phyloP scores from a whole-genome alignment of 2,888 invertebrate genomes.

The Lissocephala sabroskyi region DNA sequence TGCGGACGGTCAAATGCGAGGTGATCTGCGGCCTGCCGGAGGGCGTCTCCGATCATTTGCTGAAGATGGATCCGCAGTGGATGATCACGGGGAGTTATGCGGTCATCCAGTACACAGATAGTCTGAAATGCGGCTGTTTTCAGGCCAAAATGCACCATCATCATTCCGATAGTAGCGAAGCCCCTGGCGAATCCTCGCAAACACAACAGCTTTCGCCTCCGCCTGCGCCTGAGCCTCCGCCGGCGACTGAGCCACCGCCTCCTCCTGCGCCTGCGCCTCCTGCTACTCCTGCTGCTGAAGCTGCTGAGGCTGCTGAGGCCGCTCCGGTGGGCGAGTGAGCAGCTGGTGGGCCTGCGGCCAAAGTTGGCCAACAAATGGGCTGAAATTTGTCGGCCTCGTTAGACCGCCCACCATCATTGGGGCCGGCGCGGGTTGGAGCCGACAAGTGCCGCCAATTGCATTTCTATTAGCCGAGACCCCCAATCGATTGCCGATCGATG shows the following conservation, averaged over 20 bases:
- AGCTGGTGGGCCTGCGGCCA: not conserved
- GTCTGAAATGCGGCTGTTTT: slow-evolving; percentile 39
- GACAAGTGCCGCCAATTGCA: slow-evolving; percentile 37
- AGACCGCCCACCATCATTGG: slow-evolving; percentile 17
- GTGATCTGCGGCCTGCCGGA: slow-evolving; percentile 83
- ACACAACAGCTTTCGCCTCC: too few species aligned
- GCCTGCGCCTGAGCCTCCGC: too few species aligned
- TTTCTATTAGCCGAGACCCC: slow-evolving; percentile 22
- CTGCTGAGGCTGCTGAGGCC: too few species aligned
- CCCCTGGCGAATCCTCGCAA: too few species aligned
- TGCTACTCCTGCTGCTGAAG: slow-evolving; percentile 25
- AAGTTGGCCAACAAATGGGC: slow-evolving; percentile 41
- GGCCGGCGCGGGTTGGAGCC: not conserved
- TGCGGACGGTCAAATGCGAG: slow-evolving; percentile 95
- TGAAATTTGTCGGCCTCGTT: slow-evolving; percentile 63
- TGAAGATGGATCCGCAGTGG: slow-evolving; percentile 80
- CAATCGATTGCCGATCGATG: slow-evolving; percentile 48
- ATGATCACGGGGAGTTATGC: slow-evolving; percentile 89
- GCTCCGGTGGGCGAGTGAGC: too few species aligned
- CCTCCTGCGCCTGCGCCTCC: not conserved
- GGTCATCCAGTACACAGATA: slow-evolving; percentile 77
- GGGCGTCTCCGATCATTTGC: slow-evolving; percentile 76
- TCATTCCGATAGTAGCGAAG: too few species aligned
- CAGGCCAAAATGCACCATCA: not conserved
- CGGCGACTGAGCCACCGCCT: too few species aligned